Conservation (phyloP, 2,888 invertebrate genomes). For the Athetis lepigone region DNA sequence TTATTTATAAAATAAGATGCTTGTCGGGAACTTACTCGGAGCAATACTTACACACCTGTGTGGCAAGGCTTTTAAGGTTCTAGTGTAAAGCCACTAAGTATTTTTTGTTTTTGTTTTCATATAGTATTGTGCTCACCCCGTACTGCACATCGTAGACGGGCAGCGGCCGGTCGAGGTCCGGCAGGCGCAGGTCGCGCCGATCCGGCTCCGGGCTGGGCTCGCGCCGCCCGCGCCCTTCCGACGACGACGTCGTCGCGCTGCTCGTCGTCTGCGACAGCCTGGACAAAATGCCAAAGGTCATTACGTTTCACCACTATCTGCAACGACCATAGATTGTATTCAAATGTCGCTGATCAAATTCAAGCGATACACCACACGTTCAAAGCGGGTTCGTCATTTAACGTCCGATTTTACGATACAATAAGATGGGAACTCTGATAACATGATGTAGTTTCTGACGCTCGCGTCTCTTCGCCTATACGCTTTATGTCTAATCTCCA, state of each 20-base stretch:
- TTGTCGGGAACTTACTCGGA: too few relatives aligned
- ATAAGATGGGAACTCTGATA: constrained; percentile 57
- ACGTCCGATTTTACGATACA: constrained; percentile 59
- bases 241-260: constrained; percentile 91
- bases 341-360: constrained; percentile 38
- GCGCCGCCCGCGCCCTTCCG: constrained; percentile 91
- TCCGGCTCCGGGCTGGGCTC: constrained; percentile 86
- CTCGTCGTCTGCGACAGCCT: constrained; percentile 85
- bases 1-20: too few relatives aligned
- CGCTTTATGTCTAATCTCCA: constrained; percentile 54
- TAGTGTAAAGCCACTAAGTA: background rate
- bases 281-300: constrained; percentile 46
- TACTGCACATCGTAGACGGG: constrained; percentile 89
- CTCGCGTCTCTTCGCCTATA: constrained; percentile 34
- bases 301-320: constrained; percentile 29
- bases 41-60: background rate
- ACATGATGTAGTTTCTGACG: constrained; percentile 39
- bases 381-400: constrained; percentile 37
- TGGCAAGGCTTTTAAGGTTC: background rate
- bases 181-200: constrained; percentile 80
- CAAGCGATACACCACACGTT: constrained; percentile 40
- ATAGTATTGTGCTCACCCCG: constrained; percentile 76
- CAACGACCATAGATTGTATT: constrained; percentile 38
- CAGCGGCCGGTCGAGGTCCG: constrained; percentile 82
- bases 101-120: background rate